Evolutionary conservation across 2,113 vertebrate genomes (phyloP).

Genomic region (Siniperca chuatsi): DNA sequence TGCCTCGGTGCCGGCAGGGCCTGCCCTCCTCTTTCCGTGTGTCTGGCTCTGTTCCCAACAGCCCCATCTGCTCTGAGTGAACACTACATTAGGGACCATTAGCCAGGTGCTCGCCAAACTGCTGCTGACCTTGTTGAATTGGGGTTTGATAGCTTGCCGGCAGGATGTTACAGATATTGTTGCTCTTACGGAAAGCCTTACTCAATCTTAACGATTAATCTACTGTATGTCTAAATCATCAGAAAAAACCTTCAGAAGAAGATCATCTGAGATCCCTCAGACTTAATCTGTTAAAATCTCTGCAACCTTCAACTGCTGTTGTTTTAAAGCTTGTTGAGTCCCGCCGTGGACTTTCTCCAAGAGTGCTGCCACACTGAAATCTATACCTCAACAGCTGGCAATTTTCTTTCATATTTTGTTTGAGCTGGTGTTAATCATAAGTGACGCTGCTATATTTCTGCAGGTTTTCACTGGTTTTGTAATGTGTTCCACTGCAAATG

Average conservation of each 20-base stretch:
- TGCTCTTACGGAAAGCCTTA: constrained; percentile 27
- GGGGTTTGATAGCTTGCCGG: constrained; percentile 46
- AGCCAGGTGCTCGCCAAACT: constrained; percentile 54
- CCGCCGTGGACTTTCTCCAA: neutral
- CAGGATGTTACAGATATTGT: constrained; percentile 40
- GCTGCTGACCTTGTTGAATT: constrained; percentile 57
- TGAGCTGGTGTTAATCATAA: constrained; percentile 16
- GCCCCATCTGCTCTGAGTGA: constrained; percentile 79
- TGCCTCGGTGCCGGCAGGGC: constrained; percentile 1
- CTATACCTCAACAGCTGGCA: constrained; percentile 42
- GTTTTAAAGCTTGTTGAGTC: constrained; percentile 2
- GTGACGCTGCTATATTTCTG: constrained; percentile 32
- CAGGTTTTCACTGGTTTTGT: constrained; percentile 13
- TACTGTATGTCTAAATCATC: constrained; percentile 7
- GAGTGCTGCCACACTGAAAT: constrained; percentile 4
- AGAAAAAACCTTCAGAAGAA: constrained; percentile 11
- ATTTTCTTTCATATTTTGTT: constrained; percentile 17
- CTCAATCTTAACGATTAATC: constrained; percentile 14
- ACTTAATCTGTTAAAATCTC: neutral
- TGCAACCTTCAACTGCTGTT: neutral
- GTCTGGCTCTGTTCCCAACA: constrained; percentile 70
- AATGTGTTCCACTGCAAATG: constrained; percentile 9
- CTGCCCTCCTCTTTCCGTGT: constrained; percentile 41
- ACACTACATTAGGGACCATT: constrained; percentile 75
- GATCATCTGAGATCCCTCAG: constrained; percentile 6